Base-by-base conservation (phyloP, 2,888 invertebrate species). In the Microplitis deprimator region DNA sequence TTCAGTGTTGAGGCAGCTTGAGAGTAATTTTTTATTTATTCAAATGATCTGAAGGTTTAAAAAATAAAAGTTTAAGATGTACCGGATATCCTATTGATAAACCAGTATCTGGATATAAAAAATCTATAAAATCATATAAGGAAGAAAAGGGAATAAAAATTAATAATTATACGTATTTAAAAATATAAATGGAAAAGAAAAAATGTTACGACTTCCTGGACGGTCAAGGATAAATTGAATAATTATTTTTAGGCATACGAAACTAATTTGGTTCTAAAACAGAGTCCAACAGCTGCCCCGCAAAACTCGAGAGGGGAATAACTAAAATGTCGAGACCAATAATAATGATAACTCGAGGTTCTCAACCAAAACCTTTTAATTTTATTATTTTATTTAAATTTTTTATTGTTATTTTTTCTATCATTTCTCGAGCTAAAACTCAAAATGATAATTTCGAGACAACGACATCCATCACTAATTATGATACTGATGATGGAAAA, bases 261-360 rank as follows among this genome's bases (percentile, higher is more conserved):
- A 65, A 65, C 38, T 17, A 65, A 65, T 65, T 65, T 65, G 65
- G 65, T 65, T 65, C 65, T 65, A 65, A 65, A 38, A n/a, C 38
- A 50, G 16, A 61, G 17, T 62, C 17, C 60, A 59, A 59, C 71
- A 59, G 59, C 61, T 41, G 59, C 61, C 59, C 39, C 17, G 75
- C 59, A 17, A 50, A 75, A 61, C 13, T 50, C 38, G 8, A 17
- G 29, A 64, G 38, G 20, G 70, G 68, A 17, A 60, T 74, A 59
- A 81, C 65, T 83, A 87, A 85, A 85, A 88, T 86, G 88, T 85
- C 84, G 84, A 81, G 82, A 83, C 78, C 83, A 83, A 87, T 82
- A 83, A 86, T 83, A 83, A 77, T 82, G 83, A 86, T 83, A 83
- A 77, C 60, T 80, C 81, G 81, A 76, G 81, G 81, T 79, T 78